Conservation (phyloP, 2,797 vertebrate species). For the Nyctibius grandis region DNA sequence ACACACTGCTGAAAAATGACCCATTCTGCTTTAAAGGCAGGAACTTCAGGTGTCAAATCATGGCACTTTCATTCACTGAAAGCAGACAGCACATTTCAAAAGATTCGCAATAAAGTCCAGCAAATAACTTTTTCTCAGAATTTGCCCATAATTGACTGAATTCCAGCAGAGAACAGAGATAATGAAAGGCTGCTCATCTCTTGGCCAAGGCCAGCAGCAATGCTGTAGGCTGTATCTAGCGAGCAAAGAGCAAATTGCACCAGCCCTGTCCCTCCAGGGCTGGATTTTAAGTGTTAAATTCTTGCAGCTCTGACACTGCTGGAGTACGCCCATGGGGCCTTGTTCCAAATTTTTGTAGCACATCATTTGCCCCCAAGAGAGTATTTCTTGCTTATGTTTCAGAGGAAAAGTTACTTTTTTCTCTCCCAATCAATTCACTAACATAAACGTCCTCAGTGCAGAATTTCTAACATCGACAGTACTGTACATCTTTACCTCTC, state of each 20-base stretch:
- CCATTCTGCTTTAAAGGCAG: conserved; percentile 7
- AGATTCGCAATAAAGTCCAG: neutral
- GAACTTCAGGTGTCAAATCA: conserved; percentile 24
- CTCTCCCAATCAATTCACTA: neutral
- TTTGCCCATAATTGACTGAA: neutral
- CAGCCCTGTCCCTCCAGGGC: neutral
- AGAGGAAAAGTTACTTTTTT: neutral
- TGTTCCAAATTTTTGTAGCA: neutral
- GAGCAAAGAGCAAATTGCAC: neutral
- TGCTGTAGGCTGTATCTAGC: neutral
- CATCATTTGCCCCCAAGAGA: neutral
- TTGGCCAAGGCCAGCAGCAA: neutral
- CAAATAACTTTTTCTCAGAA: conserved; percentile 1
- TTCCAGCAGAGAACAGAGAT: neutral
- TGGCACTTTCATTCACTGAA: neutral
- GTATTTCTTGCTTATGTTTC: conserved; percentile 17
- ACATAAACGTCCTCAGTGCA: neutral
- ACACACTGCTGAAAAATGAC: conserved; percentile 12
- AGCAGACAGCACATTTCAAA: conserved; percentile 2
- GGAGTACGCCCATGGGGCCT: neutral
- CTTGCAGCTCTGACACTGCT: neutral
- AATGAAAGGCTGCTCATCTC: neutral
- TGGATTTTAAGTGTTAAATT: neutral
- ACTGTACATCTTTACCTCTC: conserved; percentile 28
- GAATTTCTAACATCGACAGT: neutral